phyloP scores from a whole-genome alignment of 2,113 vertebrate genomes.

The Gymnocephalus cernua region DNA sequence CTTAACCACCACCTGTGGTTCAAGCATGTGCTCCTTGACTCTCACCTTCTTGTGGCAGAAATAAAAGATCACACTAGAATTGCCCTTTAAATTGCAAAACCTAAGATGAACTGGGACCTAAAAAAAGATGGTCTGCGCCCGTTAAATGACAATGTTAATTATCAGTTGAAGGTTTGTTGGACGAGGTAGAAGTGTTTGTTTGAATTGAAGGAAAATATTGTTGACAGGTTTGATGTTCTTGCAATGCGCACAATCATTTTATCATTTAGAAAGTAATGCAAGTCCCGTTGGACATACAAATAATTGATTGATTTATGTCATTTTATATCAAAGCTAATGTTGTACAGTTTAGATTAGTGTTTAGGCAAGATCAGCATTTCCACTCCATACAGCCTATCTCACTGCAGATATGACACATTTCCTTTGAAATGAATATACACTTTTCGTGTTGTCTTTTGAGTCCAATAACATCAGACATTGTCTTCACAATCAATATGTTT shows the following conservation, averaged over 20 bases:
- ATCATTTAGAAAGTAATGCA: constrained; percentile 20
- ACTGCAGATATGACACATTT: constrained; percentile 43
- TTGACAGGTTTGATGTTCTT: constrained; percentile 21
- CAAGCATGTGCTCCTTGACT: background rate
- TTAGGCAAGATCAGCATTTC: constrained; percentile 46
- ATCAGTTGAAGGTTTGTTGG: constrained; percentile 19
- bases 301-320: constrained; percentile 31
- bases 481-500: constrained; percentile 73
- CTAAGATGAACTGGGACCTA: background rate
- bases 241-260: constrained; percentile 12
- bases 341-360: constrained; percentile 55
- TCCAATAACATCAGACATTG: constrained; percentile 30
- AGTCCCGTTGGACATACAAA: constrained; percentile 40
- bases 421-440: constrained; percentile 37
- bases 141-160: background rate
- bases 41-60: background rate
- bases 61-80: background rate
- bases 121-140: background rate
- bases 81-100: constrained; percentile 6
- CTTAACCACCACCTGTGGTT: background rate
- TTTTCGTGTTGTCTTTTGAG: constrained; percentile 38
- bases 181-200: constrained; percentile 10
- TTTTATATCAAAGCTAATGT: constrained; percentile 43
- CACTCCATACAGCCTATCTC: constrained; percentile 15
- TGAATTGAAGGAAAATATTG: constrained; percentile 40